Evolutionary conservation across 2,888 invertebrate species (phyloP), one percentile per base, ranked within the genome.

Genomic region (Philonicus albiceps): DNA sequence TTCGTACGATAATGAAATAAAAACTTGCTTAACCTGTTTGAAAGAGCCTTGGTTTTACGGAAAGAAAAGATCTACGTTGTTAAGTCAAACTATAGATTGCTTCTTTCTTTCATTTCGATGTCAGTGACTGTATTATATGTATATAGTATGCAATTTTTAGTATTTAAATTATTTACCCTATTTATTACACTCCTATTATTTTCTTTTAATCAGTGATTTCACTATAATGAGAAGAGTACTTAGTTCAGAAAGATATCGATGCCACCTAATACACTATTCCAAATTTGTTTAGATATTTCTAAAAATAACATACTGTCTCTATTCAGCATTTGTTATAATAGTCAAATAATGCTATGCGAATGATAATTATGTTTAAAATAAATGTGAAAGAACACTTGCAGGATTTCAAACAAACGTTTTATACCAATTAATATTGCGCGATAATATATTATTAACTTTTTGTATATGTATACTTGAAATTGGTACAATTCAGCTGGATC

Each of bases 1-100:
- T 22, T 64, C 11, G 22, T 22, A 19, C 2, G 22, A 3, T 64
- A 1, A 27, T 64, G 8, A 27, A 43, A 27, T 22, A 78, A 49
- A 78, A 78, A 78, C 78, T 78, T 16, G 31, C 78, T 30, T 43
- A 78, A 78, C 78, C 78, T 49, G 78, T 78, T 78, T 78, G 30
- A 43, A 78, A 27, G 6, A 78, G 22, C 78, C 78, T 78, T 78
- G 78, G 27, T 64, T 37, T 40, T 34, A n/a, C 34, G n/a, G 40
- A 22, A 22, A 16, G 4, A 37, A 40, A 40, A 40, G 5, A 37
- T 43, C 76, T 76, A 22, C 34, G 40, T 22, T n/a, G 22, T 74
- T 88, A 85, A 3, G 19, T 27, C 19, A 22, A 37, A 27, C 7
- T 11, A 49, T 8, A 19, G 6, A 53, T 64, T 27, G 22, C 3